These are phyloP conservation scores for Falco concolor DNA, from an alignment of 2,797 vertebrate genomes.

Conservation along the genomic window DNA sequence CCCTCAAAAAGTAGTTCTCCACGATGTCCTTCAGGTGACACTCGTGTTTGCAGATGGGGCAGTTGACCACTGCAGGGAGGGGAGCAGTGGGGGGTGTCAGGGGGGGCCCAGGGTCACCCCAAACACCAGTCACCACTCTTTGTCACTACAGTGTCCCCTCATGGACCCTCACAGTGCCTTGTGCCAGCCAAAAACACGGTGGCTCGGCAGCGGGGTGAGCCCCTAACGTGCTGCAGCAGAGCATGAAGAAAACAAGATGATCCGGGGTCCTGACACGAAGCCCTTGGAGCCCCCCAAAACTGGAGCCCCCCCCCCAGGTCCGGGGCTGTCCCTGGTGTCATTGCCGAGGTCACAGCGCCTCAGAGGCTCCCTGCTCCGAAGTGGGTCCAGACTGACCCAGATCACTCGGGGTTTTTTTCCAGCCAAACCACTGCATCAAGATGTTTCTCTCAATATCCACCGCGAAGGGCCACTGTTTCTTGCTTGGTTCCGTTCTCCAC, in stretches of 20 bases:
- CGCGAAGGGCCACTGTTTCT: neutral
- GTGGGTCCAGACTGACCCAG: neutral
- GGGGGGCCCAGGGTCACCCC: neutral
- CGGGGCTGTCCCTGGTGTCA: neutral
- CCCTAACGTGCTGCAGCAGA: fast-evolving
- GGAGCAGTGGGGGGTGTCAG: fast-evolving
- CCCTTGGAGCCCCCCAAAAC: neutral
- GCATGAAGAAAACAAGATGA: neutral
- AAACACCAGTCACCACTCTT: neutral
- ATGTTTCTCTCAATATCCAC: neutral
- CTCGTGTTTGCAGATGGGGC: conserved; percentile 75
- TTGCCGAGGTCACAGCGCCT: neutral
- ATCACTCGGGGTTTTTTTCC: neutral
- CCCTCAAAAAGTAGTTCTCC: conserved; percentile 75
- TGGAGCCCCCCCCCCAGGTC: too few species aligned
- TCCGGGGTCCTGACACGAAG: fast-evolving
- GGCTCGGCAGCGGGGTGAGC: neutral
- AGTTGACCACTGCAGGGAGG: conserved; percentile 46
- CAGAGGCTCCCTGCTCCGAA: neutral
- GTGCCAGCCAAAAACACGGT: fast-evolving
- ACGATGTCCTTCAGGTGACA: conserved; percentile 72
- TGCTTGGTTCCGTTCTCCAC: neutral
- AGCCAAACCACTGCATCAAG: fast-evolving
- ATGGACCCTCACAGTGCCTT: neutral
- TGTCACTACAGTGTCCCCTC: neutral